Evolutionary conservation across 2,797 vertebrate species (phyloP).

Genomic region (Pteropus rufus): DNA sequence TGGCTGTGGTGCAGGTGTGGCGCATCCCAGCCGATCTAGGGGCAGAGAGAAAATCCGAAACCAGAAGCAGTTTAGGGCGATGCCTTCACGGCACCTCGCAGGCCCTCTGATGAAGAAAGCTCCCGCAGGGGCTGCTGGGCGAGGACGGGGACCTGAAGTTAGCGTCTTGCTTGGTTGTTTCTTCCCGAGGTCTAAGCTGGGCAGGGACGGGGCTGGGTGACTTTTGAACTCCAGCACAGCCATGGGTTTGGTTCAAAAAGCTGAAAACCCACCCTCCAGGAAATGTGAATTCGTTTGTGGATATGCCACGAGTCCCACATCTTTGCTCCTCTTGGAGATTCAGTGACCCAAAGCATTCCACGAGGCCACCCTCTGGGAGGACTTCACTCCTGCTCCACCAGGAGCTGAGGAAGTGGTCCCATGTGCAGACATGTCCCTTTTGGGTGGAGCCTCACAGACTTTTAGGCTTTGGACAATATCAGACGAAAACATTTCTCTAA

Average conservation of each 20-base stretch:
- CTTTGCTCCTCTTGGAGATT: neutral
- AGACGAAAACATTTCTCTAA: neutral
- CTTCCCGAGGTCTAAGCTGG: neutral
- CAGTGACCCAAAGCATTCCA: neutral
- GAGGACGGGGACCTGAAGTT: neutral
- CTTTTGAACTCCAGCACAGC: constrained; percentile 5
- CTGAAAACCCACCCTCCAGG: constrained; percentile 24
- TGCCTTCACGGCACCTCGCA: neutral
- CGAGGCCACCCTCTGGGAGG: neutral
- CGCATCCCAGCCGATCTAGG: neutral
- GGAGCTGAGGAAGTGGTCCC: neutral
- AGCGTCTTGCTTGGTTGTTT: neutral
- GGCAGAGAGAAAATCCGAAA: neutral
- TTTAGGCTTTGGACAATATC: neutral
- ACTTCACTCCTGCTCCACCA: neutral
- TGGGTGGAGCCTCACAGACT: neutral
- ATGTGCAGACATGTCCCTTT: neutral
- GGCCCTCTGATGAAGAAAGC: neutral
- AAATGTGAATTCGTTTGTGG: neutral
- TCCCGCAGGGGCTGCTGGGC: neutral
- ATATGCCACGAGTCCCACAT: neutral
- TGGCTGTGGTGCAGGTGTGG: neutral
- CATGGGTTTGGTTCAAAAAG: neutral
- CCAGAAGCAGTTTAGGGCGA: accelerated
- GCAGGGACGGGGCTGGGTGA: neutral